Evolutionary conservation across 2,888 invertebrate species (phyloP).

Genomic region (Anoncus sp.): DNA sequence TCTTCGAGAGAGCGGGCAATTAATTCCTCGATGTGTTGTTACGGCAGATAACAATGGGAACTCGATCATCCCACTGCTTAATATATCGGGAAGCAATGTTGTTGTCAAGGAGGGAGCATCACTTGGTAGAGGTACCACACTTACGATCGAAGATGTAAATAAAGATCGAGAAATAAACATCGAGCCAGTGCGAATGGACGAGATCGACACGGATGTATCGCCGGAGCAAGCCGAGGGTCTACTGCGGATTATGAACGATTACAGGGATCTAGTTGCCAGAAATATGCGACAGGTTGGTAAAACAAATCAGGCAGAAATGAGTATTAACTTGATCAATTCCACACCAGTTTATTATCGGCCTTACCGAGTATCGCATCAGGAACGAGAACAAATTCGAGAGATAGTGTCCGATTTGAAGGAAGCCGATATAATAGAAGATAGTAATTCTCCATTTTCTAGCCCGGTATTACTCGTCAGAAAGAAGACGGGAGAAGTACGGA

Average conservation of each 20-base stretch:
- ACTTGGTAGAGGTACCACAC: no score
- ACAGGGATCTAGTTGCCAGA: slow-evolving; percentile 24
- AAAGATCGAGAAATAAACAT: slow-evolving; percentile 8
- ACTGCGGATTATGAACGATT: slow-evolving; percentile 17
- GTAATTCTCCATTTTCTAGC: slow-evolving; percentile 66
- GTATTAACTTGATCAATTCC: slow-evolving; percentile 65
- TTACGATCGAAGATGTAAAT: slow-evolving; percentile 9
- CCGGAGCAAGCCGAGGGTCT: slow-evolving; percentile 2
- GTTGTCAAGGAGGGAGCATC: slow-evolving; percentile 22
- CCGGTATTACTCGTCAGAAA: slow-evolving; percentile 66
- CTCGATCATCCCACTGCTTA: slow-evolving; percentile 34
- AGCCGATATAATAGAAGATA: slow-evolving; percentile 60
- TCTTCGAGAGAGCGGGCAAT: slow-evolving; percentile 49
- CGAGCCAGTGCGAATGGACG: no score
- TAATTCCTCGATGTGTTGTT: slow-evolving; percentile 60
- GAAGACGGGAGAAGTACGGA: slow-evolving; percentile 62
- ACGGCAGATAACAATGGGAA: slow-evolving; percentile 49
- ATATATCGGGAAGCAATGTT: slow-evolving; percentile 28
- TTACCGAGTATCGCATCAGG: slow-evolving; percentile 69
- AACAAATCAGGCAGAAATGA: slow-evolving; percentile 63
- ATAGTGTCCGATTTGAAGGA: slow-evolving; percentile 49
- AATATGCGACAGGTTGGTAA: slow-evolving; percentile 54
- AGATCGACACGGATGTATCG: slow-evolving; percentile 40
- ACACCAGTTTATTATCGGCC: slow-evolving; percentile 70
- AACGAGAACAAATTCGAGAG: slow-evolving; percentile 65